Base-by-base conservation (phyloP, 2,797 vertebrate genomes). In the Gymnopithys bicolor region DNA sequence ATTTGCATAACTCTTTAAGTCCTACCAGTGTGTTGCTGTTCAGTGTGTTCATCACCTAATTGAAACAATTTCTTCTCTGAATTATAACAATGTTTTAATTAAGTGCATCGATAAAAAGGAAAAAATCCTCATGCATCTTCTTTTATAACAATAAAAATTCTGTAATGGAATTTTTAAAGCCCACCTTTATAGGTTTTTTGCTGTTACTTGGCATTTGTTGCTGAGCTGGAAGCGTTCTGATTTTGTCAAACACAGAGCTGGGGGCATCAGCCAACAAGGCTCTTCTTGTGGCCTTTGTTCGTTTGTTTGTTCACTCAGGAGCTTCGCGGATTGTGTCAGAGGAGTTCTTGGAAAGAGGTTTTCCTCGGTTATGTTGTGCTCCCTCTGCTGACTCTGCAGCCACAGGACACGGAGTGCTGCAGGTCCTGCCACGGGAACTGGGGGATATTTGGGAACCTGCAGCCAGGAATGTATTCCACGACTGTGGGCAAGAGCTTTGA, bases 361-460 rank as follows among this genome's bases (percentile, higher is more conserved):
- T 90, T 84, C 41, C 41, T 59, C 18, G 69, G 87, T 63, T 97
- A 94, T 4, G 84, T 79, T 95, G 91, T 97, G 92, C 96, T 97
- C 96, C 97, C 96, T 96, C 96, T 97, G 91, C 96, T 96, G 96
- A 96, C 94, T 81, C 83, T 23, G 85, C 77, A 94, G 92, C 90
- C 90, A 67, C 78, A 96, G 84, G 83, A 84, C 94, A 96, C 69
- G 1, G 41, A 32, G 33, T 33, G 19, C 8, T 18, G 3, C 19
- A 0, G 70, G 27, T 86, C 22, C 60, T 69, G 22, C 7, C 0
- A n/a, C 11, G 35, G 7, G 5, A 43, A 70, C 27, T 0, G 9
- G 28, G 14, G 32, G 45, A 10, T 35, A n/a, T 59, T 35, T 5
- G 17, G 84, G 86, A 82, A 82, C 56, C 59, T 73, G 59, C 58